Evolutionary conservation across 2,888 invertebrate species (phyloP), one percentile per base, ranked within the genome.

Genomic region (Cataglyphis altisquamis): DNA sequence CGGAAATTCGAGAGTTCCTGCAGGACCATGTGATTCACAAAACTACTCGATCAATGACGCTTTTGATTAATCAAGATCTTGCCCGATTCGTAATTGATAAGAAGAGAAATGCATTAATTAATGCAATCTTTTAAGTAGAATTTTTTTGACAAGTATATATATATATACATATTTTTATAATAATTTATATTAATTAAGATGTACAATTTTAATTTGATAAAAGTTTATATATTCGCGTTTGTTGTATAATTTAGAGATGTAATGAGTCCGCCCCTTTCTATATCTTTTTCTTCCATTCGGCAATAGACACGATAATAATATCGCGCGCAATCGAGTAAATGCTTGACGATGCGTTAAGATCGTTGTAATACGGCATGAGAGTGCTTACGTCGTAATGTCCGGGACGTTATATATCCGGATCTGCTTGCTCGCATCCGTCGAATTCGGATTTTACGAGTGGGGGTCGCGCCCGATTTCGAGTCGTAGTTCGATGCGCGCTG

Each of bases 371-470:
- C 29, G 29, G 21, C 12, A 32, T 12, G 48, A n/a, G 36, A 72
- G 29, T 36, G 10, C 15, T 39, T 15, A 60, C n/a, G 29, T 81
- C 32, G 81, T 60, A 73, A 73, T 60, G 63, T 29, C 57, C 62
- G 45, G 25, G 9, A 32, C 73, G 52, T 52, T 52, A 52, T 29
- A 60, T 57, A 75, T 60, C 48, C 36, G 57, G n/a, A 0, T 57
- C 57, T 25, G 48, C 36, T 55, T 25, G n/a, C 52, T 25, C 60
- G 36, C 36, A 15, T 63, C 55, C 64, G 29, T 66, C 62, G 67
- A 84, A 45, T 36, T 18, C 45, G 63, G 60, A 67, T 73, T 86
- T 85, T 83, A 85, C 82, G 86, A 81, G 64, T 29, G 57, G 57
- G 21, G 48, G 52, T 60, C 74, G 25, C 32, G 32, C 57, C 29